These are phyloP conservation scores for Orchestia grillus DNA, from an alignment of 1,140 invertebrate genomes.

Conservation along the genomic window DNA sequence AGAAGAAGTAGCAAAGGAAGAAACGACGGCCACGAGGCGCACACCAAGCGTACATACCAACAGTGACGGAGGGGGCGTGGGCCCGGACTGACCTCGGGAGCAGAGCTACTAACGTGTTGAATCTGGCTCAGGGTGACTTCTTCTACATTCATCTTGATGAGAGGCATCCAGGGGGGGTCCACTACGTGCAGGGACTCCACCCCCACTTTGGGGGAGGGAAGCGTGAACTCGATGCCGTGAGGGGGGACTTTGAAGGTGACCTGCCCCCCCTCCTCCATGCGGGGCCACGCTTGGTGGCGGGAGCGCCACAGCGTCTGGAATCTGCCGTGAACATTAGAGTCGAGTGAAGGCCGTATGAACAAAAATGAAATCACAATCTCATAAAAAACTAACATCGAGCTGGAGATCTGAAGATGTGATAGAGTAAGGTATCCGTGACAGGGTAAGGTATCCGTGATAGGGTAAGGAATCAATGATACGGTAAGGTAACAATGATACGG, in stretches of 20 bases:
- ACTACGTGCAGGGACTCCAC: slow-evolving; percentile 93
- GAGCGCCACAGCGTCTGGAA: slow-evolving; percentile 95
- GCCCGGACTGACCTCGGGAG: background rate
- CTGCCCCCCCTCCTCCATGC: slow-evolving; percentile 98
- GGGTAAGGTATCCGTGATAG: too few species aligned
- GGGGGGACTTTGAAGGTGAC: slow-evolving; percentile 96
- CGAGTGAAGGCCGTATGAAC: too few species aligned
- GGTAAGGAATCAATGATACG: too few species aligned
- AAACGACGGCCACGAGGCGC: background rate
- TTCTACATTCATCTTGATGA: slow-evolving; percentile 84
- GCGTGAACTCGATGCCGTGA: slow-evolving; percentile 97
- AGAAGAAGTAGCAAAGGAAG: too few species aligned
- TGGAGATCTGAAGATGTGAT: too few species aligned
- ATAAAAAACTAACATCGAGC: too few species aligned
- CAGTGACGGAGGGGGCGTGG: background rate
- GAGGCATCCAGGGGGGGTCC: slow-evolving; percentile 98
- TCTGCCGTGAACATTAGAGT: slow-evolving; percentile 70
- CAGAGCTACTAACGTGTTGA: slow-evolving; percentile 83
- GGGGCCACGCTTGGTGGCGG: slow-evolving; percentile 97
- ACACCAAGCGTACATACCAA: background rate
- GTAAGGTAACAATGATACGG: too few species aligned
- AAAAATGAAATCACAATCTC: too few species aligned
- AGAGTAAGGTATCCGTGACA: too few species aligned
- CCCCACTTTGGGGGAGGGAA: slow-evolving; percentile 98
- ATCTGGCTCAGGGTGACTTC: slow-evolving; percentile 99